These are phyloP conservation scores for Epirrhoe alternata DNA, from an alignment of 2,888 invertebrate genomes.

Conservation along the genomic window DNA sequence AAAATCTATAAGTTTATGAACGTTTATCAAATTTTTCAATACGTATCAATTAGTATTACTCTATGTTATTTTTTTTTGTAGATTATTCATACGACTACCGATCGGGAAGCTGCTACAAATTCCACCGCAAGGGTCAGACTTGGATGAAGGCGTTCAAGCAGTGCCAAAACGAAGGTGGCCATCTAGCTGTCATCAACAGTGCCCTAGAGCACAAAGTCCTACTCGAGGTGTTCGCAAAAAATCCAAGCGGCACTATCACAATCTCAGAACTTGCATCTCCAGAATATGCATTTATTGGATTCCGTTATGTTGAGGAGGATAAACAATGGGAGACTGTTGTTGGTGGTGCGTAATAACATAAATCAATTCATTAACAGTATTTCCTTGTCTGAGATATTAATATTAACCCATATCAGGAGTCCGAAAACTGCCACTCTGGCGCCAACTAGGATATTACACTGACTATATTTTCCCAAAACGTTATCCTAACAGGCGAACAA, in stretches of 20 bases:
- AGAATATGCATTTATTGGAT: constrained; percentile 4
- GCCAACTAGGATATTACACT: no score
- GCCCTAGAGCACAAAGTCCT: constrained; percentile 7
- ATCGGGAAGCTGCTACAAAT: constrained; percentile 29
- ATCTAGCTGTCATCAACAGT: constrained; percentile 23
- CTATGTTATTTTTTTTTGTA: constrained; percentile 3
- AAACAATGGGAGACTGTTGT: constrained; percentile 11
- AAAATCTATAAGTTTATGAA: no score
- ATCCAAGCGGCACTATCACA: neutral
- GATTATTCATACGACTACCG: constrained; percentile 14
- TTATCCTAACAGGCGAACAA: no score
- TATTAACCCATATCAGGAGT: no score
- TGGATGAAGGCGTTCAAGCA: constrained; percentile 9
- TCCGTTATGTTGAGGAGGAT: constrained; percentile 10
- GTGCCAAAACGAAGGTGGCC: constrained; percentile 13
- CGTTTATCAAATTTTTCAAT: no score
- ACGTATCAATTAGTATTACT: neutral
- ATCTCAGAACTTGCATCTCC: no score
- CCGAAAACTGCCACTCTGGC: no score
- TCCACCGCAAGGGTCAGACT: constrained; percentile 9
- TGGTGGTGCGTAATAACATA: neutral
- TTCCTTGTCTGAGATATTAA: no score
- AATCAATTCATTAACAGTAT: no score
- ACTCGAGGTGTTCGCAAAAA: constrained; percentile 2
- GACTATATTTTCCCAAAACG: no score